Evolutionary conservation across 1,140 invertebrate species (phyloP).

Genomic region (Drosophila dunni): DNA sequence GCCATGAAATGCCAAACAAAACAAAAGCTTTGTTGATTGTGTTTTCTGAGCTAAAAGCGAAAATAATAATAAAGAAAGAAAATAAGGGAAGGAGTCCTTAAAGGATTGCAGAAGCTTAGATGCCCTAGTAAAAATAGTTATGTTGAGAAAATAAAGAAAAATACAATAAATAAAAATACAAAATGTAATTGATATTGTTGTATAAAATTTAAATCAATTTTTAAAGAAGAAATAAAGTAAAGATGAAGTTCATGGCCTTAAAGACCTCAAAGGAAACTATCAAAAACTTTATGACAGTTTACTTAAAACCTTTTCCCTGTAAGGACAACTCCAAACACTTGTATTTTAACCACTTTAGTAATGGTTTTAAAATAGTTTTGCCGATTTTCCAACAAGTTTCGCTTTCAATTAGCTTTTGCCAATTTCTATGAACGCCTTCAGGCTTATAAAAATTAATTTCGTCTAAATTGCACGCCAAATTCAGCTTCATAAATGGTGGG

Average conservation of each 20-base stretch:
- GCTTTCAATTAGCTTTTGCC: conserved; percentile 45
- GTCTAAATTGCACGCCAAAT: conserved; percentile 42
- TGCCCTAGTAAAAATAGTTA: not conserved
- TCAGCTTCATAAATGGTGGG: conserved; percentile 29
- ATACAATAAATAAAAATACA: not conserved
- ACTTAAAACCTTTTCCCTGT: not conserved
- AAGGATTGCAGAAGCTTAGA: not conserved
- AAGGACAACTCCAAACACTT: not conserved
- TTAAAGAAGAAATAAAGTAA: too few species aligned
- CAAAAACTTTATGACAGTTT: too few species aligned
- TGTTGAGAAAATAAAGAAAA: not conserved
- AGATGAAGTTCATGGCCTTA: too few species aligned
- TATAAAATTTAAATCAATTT: not conserved
- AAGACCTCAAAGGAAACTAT: too few species aligned
- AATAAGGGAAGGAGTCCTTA: not conserved
- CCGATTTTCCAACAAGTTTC: conserved; percentile 2
- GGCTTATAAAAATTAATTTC: conserved; percentile 50
- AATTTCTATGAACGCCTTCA: conserved; percentile 27
- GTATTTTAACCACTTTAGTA: not conserved
- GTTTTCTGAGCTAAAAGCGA: conserved; percentile 31
- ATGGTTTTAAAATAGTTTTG: not conserved
- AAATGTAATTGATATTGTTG: not conserved
- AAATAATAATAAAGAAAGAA: conserved; percentile 25
- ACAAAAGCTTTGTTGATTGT: conserved; percentile 57
- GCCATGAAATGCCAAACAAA: conserved; percentile 47